These are phyloP conservation scores for Abramis brama DNA, from an alignment of 2,113 vertebrate species.

Conservation along the genomic window DNA sequence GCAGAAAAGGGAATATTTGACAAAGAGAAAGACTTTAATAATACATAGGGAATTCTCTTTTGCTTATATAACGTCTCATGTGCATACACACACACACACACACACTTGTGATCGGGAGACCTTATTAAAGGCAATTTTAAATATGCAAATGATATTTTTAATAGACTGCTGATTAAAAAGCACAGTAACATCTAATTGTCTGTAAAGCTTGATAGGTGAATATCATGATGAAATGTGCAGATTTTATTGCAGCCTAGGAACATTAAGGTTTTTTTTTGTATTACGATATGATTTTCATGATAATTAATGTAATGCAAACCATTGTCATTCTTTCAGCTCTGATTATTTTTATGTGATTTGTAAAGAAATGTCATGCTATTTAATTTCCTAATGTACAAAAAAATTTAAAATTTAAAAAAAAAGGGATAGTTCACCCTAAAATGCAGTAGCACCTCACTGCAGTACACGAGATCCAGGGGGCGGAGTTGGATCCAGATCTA, in stretches of 20 bases:
- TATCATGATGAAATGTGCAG: not conserved
- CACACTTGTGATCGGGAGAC: not conserved
- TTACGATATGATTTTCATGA: not conserved
- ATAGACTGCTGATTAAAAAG: not conserved
- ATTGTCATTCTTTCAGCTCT: not conserved
- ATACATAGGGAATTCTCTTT: slow-evolving; percentile 67
- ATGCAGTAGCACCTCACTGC: too few species aligned
- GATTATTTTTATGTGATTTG: not conserved
- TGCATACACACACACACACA: slow-evolving; percentile 34
- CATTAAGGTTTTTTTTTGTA: not conserved
- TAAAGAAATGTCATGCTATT: not conserved
- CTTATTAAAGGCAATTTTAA: not conserved
- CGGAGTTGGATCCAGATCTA: too few species aligned
- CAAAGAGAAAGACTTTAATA: slow-evolving; percentile 62
- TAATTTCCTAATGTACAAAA: not conserved
- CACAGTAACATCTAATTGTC: not conserved
- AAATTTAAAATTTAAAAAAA: too few species aligned
- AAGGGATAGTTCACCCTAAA: too few species aligned
- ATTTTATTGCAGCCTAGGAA: not conserved
- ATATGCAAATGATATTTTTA: not conserved
- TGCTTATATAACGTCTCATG: slow-evolving; percentile 65
- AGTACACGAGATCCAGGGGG: too few species aligned
- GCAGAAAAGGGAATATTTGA: slow-evolving; percentile 65
- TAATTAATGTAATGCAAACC: not conserved
- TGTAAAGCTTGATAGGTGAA: not conserved